A percentile compares a stretch with the other conserved stretches of the same genome.
Evolutionary conservation across 2,797 vertebrate species (phyloP).

Genomic region (Uromys caudimaculatus): DNA sequence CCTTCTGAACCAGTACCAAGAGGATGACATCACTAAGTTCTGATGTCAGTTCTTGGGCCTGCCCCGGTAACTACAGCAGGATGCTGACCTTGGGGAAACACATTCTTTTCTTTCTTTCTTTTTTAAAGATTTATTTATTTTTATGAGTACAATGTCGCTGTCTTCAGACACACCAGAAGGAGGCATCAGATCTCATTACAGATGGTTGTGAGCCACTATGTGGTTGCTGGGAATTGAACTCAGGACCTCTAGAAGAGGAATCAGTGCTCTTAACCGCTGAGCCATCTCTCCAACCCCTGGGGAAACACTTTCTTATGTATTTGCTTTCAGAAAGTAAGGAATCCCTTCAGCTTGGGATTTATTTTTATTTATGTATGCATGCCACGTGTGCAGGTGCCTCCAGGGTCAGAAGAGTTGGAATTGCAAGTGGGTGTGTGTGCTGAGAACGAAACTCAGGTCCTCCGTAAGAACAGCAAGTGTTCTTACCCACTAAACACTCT

Average conservation of each 20-base stretch:
- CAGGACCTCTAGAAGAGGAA: too few relatives aligned
- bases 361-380: not conserved
- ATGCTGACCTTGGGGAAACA: not conserved
- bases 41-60: not conserved
- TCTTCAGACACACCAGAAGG: too few relatives aligned
- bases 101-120: not conserved
- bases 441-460: not conserved
- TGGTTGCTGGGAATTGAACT: too few relatives aligned
- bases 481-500: not conserved
- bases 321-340: not conserved
- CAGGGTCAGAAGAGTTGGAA: not conserved
- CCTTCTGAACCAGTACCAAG: not conserved
- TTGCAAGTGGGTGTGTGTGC: not conserved
- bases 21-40: not conserved
- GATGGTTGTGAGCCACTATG: too few relatives aligned
- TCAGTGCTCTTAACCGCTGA: too few relatives aligned
- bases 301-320: not conserved
- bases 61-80: not conserved
- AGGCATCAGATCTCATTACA: too few relatives aligned
- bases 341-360: not conserved
- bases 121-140: too few relatives aligned
- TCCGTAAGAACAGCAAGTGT: not conserved
- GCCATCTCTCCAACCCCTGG: not conserved
- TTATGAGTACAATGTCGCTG: too few relatives aligned
- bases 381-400: not conserved